Conservation (phyloP, 2,113 vertebrate genomes). For the Corythaeola cristata region DNA sequence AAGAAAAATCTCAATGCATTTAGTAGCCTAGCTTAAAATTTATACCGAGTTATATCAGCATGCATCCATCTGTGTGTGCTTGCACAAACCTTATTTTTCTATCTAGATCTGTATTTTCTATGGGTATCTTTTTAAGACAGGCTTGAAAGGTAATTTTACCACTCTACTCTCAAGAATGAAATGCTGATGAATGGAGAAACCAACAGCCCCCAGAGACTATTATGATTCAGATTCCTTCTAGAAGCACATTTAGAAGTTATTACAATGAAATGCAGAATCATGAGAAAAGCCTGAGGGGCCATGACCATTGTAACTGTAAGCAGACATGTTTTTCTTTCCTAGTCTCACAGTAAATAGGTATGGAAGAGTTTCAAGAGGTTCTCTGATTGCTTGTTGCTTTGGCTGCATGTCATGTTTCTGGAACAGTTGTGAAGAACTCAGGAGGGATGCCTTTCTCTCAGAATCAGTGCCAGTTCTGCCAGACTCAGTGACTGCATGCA, state of each 20-base stretch:
- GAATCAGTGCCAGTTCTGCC: neutral
- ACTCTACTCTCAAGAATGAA: neutral
- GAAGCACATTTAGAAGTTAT: constrained; percentile 21
- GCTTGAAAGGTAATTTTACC: neutral
- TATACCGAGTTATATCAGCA: neutral
- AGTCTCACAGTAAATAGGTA: constrained; percentile 9
- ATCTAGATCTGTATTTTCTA: neutral
- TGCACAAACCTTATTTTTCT: neutral
- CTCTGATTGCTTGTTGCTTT: neutral
- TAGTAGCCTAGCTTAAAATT: neutral
- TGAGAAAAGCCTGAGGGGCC: constrained; percentile 32
- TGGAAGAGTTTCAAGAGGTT: neutral
- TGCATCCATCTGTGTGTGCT: neutral
- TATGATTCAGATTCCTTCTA: neutral
- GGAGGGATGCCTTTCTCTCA: neutral
- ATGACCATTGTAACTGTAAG: neutral
- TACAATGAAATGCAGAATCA: neutral
- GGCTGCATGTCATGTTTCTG: neutral
- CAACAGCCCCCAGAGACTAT: neutral
- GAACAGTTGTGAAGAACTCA: constrained; percentile 13
- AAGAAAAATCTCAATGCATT: neutral
- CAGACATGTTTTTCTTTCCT: constrained; percentile 8
- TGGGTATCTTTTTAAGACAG: neutral
- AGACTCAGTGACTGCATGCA: fast-evolving
- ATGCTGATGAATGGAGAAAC: neutral